These are phyloP conservation scores for Gibbula magus DNA, from an alignment of 2,888 invertebrate species.

Conservation along the genomic window DNA sequence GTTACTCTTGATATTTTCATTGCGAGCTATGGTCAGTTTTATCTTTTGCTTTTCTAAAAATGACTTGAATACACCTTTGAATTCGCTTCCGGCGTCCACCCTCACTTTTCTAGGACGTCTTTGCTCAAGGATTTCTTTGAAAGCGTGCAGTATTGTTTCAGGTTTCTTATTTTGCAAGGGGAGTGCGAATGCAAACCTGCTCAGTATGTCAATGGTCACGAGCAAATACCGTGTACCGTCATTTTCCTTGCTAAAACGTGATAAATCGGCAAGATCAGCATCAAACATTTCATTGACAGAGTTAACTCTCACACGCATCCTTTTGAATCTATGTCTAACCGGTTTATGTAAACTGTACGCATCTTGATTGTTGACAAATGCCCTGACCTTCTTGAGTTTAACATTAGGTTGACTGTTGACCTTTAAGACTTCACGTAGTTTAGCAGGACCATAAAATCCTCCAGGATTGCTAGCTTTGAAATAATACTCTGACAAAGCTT, in stretches of 20 bases:
- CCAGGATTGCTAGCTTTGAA: neutral
- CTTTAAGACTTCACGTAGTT: neutral
- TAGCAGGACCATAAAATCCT: neutral
- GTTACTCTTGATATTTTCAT: neutral
- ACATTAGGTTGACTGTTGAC: neutral
- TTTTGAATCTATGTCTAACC: neutral
- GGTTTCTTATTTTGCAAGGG: neutral
- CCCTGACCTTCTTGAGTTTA: neutral
- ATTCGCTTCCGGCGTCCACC: neutral
- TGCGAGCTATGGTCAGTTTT: neutral
- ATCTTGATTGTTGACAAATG: constrained; percentile 5
- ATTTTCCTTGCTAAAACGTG: neutral
- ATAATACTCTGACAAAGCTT: neutral
- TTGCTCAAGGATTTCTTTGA: neutral
- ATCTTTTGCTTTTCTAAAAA: neutral
- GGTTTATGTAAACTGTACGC: constrained; percentile 2
- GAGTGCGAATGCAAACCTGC: neutral
- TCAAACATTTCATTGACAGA: constrained; percentile 14
- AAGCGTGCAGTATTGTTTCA: neutral
- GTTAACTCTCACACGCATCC: constrained; percentile 1
- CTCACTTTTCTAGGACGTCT: neutral
- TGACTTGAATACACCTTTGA: neutral
- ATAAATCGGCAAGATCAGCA: neutral
- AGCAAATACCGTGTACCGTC: neutral
- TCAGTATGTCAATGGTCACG: neutral